Conservation (phyloP, 2,113 vertebrate species). For the Crypturellus undulatus region DNA sequence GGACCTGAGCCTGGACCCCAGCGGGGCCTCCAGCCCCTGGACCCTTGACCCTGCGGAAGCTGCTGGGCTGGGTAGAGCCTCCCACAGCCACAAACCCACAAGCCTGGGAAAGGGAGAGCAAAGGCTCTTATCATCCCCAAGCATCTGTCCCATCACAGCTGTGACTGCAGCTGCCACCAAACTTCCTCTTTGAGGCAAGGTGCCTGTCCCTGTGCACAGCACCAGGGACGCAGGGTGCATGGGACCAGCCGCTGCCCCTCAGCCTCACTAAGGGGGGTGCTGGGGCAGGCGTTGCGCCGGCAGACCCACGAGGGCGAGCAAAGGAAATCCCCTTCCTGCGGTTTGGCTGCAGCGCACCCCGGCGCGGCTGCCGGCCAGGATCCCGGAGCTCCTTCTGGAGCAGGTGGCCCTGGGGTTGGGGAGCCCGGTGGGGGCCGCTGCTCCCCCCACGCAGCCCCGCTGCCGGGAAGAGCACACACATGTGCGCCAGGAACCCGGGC, state of each 20-base stretch:
- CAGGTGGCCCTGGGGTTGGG: no score
- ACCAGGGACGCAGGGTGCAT: not conserved
- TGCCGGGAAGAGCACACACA: no score
- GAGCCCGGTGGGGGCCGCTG: no score
- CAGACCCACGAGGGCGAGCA: not conserved
- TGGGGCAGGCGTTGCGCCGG: not conserved
- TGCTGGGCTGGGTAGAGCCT: rapidly evolving
- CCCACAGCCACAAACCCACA: rapidly evolving
- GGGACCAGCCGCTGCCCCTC: not conserved
- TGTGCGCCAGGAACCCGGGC: no score
- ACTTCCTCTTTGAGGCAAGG: rapidly evolving
- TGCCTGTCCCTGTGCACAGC: not conserved
- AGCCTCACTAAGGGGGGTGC: not conserved
- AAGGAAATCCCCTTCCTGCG: not conserved
- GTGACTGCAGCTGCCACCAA: not conserved
- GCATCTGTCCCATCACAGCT: not conserved
- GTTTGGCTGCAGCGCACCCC: not conserved
- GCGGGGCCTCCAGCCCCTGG: no score
- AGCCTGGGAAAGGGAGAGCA: not conserved
- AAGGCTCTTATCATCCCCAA: rapidly evolving
- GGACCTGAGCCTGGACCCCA: no score
- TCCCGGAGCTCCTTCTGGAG: not conserved
- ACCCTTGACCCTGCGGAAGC: not conserved
- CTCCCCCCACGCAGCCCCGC: no score
- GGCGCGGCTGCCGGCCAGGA: not conserved